These are phyloP conservation scores for Trichacis sp. DNA, from an alignment of 2,888 invertebrate genomes.

Conservation along the genomic window DNA sequence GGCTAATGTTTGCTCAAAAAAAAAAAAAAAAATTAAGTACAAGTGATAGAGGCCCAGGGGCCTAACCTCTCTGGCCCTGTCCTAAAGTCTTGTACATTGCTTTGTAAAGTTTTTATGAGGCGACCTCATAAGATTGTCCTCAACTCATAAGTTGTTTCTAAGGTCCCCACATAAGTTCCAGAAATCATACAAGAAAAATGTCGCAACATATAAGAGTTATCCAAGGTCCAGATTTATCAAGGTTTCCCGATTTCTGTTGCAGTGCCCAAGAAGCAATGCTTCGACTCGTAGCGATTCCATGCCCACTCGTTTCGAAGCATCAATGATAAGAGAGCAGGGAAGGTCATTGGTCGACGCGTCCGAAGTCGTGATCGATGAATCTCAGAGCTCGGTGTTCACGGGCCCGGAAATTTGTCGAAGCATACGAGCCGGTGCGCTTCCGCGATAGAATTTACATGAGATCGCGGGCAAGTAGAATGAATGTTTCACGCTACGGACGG, in stretches of 20 bases:
- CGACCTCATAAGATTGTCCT: no score
- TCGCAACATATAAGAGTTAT: no score
- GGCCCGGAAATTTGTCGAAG: conserved; percentile 12
- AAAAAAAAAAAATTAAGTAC: no score
- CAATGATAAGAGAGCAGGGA: conserved; percentile 10
- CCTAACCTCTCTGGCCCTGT: no score
- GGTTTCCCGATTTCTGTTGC: conserved; percentile 15
- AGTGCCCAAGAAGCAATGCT: conserved; percentile 5
- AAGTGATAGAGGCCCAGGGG: no score
- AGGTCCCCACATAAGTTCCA: no score
- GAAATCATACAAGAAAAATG: no score
- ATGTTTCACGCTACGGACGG: conserved; percentile 4
- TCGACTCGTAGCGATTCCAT: conserved; percentile 18
- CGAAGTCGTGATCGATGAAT: conserved; percentile 25
- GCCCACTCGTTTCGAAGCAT: conserved; percentile 16
- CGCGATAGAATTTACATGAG: conserved; percentile 1
- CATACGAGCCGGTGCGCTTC: background rate
- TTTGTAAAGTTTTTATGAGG: no score
- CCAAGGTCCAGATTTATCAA: no score
- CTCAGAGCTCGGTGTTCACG: conserved; percentile 21
- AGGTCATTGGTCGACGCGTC: conserved; percentile 9
- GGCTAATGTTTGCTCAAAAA: no score
- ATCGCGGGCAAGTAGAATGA: conserved; percentile 8
- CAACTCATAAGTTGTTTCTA: no score
- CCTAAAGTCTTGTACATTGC: no score